Base-by-base conservation (phyloP, 2,888 invertebrate genomes). In the Dynastes maya region DNA sequence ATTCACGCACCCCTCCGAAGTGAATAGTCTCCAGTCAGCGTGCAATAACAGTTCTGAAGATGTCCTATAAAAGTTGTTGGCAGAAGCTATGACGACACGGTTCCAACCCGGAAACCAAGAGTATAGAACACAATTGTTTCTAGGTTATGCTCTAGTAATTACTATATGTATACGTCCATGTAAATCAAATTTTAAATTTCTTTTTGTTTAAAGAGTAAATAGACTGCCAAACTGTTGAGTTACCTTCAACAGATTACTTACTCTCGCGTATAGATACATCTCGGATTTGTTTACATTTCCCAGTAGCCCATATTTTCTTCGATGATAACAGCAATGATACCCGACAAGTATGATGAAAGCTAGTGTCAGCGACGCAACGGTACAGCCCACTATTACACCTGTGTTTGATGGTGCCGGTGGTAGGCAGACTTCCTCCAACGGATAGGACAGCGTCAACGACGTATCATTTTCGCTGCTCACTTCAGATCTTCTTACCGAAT, bases 401-500 rank as follows among this genome's bases (percentile, higher is more conserved):
- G 37, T 37, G 32, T 40, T 40, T 2, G 40, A 53, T n/a, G 58
- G 2, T 0, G 8, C 22, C 11, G 58, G 37, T 16, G 40, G 55
- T 16, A 37, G 16, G 37, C 72, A 72, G 3, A 72, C 29, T 3
- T 58, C 51, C 5, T 40, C 58, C 11, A 55, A 16, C 2, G 72
- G 72, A 61, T 58, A 58, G 4, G 22, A 22, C 5, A 72, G 40
- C 40, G 58, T 58, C 37, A 72, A 16, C 13, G 72, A 72, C n/a
- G 37, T 58, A 16, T 72, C 58, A 11, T n/a, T 72, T 37, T 72
- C 72, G 16, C 58, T 37, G 32, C 22, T 61, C 1, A 72, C n/a
- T 27, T 51, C 27, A 8, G 58, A 53, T 4, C 37, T 16, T 40
- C 37, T 40, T 22, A 11, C 9, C 9, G 58, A 58, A 2, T 29